Evolutionary conservation across 2,888 invertebrate genomes (phyloP), one percentile per base, ranked within the genome.

Genomic region (Calliphora vomitoria): DNA sequence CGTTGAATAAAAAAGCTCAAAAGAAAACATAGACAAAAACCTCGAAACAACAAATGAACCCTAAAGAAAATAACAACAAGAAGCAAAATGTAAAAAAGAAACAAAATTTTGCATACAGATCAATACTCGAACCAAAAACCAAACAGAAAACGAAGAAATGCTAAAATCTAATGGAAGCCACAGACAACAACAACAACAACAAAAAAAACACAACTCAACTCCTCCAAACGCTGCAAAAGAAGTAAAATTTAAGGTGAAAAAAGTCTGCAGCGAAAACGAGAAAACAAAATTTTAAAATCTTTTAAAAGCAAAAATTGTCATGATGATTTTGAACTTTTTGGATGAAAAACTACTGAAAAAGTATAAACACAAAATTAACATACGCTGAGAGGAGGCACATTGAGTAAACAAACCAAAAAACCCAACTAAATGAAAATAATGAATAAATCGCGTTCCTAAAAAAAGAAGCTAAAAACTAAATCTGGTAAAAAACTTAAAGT

Each of bases 81-180:
- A 20, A 41, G 5, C 8, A 71, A 60, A 78, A 62, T 3, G 35
- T 8, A 25, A 11, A 68, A n/a, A 78, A 62, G 25, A 81, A 58
- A 18, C 38, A 15, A 58, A 72, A 75, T 66, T 87, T 85, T 79
- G 82, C 82, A 82, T 82, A 85, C 82, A 75, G 79, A 87, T 87
- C 87, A 87, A 87, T 85, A 53, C 6, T 68, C 50, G 69, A 62
- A 62, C 38, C 71, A 62, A 62, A 60, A 68, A 71, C n/a, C 35
- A 69, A 41, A 62, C 25, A 13, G 81, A 79, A 80, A 71, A 50
- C 55, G 62, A 55, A 81, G 44, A 50, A 69, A 80, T 69, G 41
- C 10, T 47, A 35, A 78, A 78, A 71, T 58, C 62, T 81, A 69
- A 75, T 80, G 62, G 55, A 47, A 71, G 74, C 66, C 62, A 74